These are phyloP conservation scores for Erethizon dorsatum DNA, from an alignment of 2,797 vertebrate species.

Conservation along the genomic window DNA sequence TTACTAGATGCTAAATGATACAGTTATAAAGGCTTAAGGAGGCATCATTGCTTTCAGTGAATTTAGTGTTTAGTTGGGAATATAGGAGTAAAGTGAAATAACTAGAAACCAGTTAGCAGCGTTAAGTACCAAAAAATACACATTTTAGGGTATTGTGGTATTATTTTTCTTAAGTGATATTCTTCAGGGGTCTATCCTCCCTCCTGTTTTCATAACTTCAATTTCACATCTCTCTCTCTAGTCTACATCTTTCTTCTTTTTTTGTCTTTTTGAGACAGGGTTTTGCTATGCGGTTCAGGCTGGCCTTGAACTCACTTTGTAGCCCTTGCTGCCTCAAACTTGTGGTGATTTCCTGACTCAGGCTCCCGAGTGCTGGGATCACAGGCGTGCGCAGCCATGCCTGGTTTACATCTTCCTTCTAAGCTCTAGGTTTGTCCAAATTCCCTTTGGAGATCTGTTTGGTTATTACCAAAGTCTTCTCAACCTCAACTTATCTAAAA, in stretches of 20 bases:
- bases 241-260: background rate
- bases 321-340: background rate
- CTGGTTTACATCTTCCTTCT: background rate
- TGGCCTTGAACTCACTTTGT: background rate
- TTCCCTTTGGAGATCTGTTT: background rate
- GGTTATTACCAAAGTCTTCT: background rate
- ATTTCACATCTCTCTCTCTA: background rate
- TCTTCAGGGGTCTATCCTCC: background rate
- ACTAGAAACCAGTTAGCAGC: conserved; percentile 34
- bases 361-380: background rate
- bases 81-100: background rate
- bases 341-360: background rate
- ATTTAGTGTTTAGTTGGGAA: background rate
- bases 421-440: background rate
- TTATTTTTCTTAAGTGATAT: conserved; percentile 43
- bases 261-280: background rate
- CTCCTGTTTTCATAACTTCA: conserved; percentile 14
- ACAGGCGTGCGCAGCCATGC: background rate
- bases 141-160: background rate
- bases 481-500: background rate
- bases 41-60: conserved; percentile 12
- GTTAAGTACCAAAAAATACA: background rate
- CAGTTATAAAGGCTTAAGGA: conserved; percentile 20
- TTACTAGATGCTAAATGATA: background rate
- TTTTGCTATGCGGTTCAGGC: background rate